phyloP scores from a whole-genome alignment of 1,140 invertebrate genomes.

The Sitodiplosis mosellana region DNA sequence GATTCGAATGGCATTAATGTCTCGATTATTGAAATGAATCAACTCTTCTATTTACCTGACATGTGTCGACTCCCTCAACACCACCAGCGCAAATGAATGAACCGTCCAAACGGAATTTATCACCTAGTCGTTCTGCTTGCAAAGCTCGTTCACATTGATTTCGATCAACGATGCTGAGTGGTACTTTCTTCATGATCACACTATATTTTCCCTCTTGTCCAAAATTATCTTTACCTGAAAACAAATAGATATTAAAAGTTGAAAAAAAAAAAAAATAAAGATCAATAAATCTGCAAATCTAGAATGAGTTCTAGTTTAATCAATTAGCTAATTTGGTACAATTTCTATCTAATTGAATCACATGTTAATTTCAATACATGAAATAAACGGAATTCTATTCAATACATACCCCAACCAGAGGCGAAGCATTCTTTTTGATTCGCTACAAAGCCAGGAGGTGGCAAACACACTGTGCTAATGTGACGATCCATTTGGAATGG shows the following conservation, averaged over 20 bases:
- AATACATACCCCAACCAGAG: conserved; percentile 74
- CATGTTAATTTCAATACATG: neutral
- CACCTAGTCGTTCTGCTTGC: conserved; percentile 27
- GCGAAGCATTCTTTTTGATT: conserved; percentile 44
- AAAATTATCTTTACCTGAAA: conserved; percentile 39
- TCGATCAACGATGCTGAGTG: conserved; percentile 30
- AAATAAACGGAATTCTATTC: too few species aligned
- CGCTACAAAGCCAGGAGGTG: conserved; percentile 21
- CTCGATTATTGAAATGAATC: too few species aligned
- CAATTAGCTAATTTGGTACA: too few species aligned
- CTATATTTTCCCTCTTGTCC: conserved; percentile 45
- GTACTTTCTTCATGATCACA: conserved; percentile 44
- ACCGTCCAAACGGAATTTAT: conserved; percentile 28
- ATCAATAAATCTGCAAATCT: too few species aligned
- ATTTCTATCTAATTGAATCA: neutral
- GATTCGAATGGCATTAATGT: neutral
- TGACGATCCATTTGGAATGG: conserved; percentile 35
- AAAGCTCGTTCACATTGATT: conserved; percentile 27
- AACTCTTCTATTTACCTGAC: too few species aligned
- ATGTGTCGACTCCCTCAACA: conserved; percentile 50
- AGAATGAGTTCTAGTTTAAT: too few species aligned
- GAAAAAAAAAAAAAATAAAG: too few species aligned
- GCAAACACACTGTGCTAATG: conserved; percentile 44
- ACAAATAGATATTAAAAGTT: too few species aligned
- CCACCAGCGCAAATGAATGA: conserved; percentile 41